Percentiles rank a stretch among this genome's conserved stretches.
These are phyloP conservation scores for Plemyria rubiginata DNA, from an alignment of 2,888 invertebrate species.

Conservation along the genomic window DNA sequence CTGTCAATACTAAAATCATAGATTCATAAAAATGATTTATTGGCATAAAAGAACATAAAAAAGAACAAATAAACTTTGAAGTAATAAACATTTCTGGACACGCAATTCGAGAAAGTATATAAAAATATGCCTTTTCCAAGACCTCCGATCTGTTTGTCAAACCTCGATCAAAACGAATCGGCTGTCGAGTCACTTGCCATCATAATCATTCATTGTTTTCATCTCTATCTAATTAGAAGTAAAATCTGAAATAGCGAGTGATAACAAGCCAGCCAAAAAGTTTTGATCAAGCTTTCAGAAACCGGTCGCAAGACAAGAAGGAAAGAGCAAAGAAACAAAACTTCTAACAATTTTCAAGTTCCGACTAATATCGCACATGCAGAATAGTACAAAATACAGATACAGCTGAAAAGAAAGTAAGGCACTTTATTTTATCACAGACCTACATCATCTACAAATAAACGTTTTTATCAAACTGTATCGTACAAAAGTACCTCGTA, in stretches of 20 bases:
- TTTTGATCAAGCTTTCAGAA: too few relatives aligned
- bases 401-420: slow-evolving; percentile 53
- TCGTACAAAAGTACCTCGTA: slow-evolving; percentile 43
- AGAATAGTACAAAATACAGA: slow-evolving; percentile 22
- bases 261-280: too few relatives aligned
- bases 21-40: slow-evolving; percentile 22
- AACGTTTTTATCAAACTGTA: slow-evolving; percentile 43
- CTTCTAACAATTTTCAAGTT: background rate
- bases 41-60: slow-evolving; percentile 23
- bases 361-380: slow-evolving; percentile 1
- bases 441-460: slow-evolving; percentile 59
- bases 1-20: slow-evolving; percentile 2
- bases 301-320: too few relatives aligned
- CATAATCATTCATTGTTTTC: too few relatives aligned
- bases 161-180: too few relatives aligned
- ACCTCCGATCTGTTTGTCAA: too few relatives aligned
- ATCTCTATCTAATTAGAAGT: too few relatives aligned
- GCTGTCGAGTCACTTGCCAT: too few relatives aligned
- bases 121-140: slow-evolving; percentile 1
- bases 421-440: slow-evolving; percentile 80
- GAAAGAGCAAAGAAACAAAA: background rate
- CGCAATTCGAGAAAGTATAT: slow-evolving; percentile 17
- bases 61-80: slow-evolving; percentile 26
- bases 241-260: too few relatives aligned
- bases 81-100: slow-evolving; percentile 16